A percentile compares a stretch with the other conserved stretches of the same genome.
Evolutionary conservation across 2,888 invertebrate genomes (phyloP).

Genomic region (Holacanthella duospinosa): DNA sequence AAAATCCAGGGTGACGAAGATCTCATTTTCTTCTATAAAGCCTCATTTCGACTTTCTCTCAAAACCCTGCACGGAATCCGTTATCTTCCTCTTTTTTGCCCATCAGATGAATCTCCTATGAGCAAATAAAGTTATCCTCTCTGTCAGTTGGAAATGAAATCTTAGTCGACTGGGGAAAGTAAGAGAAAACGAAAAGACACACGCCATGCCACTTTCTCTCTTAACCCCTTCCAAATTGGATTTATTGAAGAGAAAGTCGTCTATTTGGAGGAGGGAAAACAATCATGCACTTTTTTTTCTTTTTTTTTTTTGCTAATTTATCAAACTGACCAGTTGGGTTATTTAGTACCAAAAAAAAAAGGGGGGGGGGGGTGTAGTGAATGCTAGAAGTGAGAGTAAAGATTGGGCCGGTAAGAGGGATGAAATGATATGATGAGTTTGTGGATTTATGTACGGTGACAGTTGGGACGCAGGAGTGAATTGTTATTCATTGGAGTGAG

Average conservation of each 20-base stretch:
- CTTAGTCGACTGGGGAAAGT: background rate
- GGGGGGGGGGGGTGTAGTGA: too few species aligned
- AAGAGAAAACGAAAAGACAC: background rate
- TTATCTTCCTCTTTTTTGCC: background rate
- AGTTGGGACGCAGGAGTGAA: too few species aligned
- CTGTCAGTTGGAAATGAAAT: slow-evolving; percentile 2
- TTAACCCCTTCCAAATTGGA: slow-evolving; percentile 3
- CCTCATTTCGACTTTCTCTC: background rate
- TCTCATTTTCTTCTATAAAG: background rate
- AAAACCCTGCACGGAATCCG: background rate
- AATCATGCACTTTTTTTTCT: too few species aligned
- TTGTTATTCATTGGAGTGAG: too few species aligned
- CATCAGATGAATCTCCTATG: slow-evolving; percentile 1
- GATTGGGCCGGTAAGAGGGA: too few species aligned
- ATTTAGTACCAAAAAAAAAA: too few species aligned
- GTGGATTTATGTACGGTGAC: too few species aligned
- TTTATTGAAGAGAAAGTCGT: background rate
- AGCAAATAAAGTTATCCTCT: slow-evolving; percentile 2
- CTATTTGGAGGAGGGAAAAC: background rate
- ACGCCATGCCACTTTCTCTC: background rate
- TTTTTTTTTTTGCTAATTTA: background rate
- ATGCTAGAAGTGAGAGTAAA: too few species aligned
- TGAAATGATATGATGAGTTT: too few species aligned
- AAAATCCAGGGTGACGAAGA: slow-evolving; percentile 3
- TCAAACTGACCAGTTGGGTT: background rate